Conservation (phyloP, 2,888 invertebrate genomes). For the Aspidapion aeneum region DNA sequence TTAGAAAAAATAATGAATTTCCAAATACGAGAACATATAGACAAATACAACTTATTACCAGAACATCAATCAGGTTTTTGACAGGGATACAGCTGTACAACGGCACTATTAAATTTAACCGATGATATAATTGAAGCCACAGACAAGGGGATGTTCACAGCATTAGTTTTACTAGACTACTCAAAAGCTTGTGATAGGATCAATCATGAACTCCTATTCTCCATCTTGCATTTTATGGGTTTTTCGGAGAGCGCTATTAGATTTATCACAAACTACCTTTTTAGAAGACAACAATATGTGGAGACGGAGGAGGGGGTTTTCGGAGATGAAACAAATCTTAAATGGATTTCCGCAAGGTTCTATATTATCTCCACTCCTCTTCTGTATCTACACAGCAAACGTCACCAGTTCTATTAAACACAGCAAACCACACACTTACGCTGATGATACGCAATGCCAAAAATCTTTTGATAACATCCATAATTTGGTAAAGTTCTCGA, state of each 20-base stretch:
- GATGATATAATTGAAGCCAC: neutral
- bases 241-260: neutral
- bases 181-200: neutral
- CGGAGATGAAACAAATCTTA: neutral
- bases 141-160: neutral
- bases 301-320: neutral
- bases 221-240: neutral
- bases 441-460: slow-evolving; percentile 1
- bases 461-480: neutral
- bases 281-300: neutral
- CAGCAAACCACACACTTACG: neutral
- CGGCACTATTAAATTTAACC: neutral
- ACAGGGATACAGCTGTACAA: neutral
- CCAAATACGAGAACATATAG: slow-evolving; percentile 1
- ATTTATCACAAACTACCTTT: too few relatives aligned
- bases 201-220: neutral
- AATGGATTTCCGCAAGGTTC: neutral
- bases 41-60: neutral
- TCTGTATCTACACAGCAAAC: slow-evolving; percentile 1
- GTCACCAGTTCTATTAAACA: neutral
- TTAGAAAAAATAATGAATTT: slow-evolving; percentile 3
- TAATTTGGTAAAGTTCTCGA: neutral
- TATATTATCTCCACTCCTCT: neutral
- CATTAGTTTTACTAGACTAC: neutral
- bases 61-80: slow-evolving; percentile 2